Evolutionary conservation across 2,797 vertebrate genomes (phyloP).

Genomic region (Monodelphis domestica): DNA sequence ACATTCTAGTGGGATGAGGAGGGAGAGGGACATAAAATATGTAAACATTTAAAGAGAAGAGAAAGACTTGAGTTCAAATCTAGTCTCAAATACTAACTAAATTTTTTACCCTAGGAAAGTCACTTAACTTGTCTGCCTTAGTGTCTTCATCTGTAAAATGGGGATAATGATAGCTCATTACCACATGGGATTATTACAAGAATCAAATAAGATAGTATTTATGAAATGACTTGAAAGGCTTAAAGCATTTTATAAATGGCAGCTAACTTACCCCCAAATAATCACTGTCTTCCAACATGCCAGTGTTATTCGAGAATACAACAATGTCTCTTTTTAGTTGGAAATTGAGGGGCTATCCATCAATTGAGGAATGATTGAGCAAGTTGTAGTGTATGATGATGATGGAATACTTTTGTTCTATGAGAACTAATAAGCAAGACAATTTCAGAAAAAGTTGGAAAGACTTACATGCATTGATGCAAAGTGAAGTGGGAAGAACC

Average conservation of each 20-base stretch:
- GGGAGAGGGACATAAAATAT: background rate
- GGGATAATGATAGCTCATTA: background rate
- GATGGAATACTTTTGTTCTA: too few species aligned
- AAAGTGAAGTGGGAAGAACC: too few species aligned
- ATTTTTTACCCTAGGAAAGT: background rate
- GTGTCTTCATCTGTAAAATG: background rate
- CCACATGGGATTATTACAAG: background rate
- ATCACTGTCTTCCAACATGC: background rate
- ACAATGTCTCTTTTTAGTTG: too few species aligned
- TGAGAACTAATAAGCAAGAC: too few species aligned
- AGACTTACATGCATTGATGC: too few species aligned
- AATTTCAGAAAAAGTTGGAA: too few species aligned
- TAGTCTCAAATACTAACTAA: background rate
- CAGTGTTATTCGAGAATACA: too few species aligned
- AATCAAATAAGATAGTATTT: background rate
- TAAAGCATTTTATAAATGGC: background rate
- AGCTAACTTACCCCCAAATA: background rate
- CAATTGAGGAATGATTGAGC: too few species aligned
- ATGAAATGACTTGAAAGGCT: background rate
- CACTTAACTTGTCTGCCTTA: too few species aligned
- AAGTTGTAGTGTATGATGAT: too few species aligned
- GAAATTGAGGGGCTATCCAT: too few species aligned
- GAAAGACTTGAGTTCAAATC: background rate
- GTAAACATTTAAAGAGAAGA: background rate
- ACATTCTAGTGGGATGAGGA: background rate